These are phyloP conservation scores for Campoplex nolae DNA, from an alignment of 2,888 invertebrate genomes.

Conservation along the genomic window DNA sequence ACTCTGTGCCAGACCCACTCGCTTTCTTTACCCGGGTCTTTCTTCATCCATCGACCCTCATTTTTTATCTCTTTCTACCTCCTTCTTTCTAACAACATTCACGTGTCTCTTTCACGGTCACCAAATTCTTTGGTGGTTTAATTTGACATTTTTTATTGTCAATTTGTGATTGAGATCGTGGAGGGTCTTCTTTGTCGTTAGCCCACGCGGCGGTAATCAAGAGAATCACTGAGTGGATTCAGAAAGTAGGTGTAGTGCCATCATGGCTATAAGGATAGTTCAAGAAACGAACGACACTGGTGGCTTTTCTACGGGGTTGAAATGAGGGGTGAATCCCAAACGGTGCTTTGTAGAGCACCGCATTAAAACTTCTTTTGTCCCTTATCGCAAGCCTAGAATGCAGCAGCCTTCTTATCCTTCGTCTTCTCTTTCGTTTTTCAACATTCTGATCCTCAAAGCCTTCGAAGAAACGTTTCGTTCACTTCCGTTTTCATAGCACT, in stretches of 20 bases:
- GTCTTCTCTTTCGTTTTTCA: conserved; percentile 14
- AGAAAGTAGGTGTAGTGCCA: no score
- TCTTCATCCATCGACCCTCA: background rate
- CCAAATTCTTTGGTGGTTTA: conserved; percentile 76
- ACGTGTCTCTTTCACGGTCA: conserved; percentile 51
- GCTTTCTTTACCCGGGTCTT: conserved; percentile 46
- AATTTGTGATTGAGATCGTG: conserved; percentile 82
- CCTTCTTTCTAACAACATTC: conserved; percentile 57
- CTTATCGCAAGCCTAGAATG: conserved; percentile 75
- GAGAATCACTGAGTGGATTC: conserved; percentile 57
- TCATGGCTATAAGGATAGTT: no score
- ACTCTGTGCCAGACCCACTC: conserved; percentile 47
- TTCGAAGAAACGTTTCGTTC: conserved; percentile 47
- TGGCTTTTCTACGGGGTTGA: conserved; percentile 32
- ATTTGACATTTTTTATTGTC: conserved; percentile 84
- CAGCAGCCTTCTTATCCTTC: conserved; percentile 55
- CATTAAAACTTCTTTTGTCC: conserved; percentile 80
- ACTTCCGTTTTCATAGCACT: conserved; percentile 47
- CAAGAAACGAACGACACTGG: conserved; percentile 39
- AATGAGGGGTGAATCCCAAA: conserved; percentile 73
- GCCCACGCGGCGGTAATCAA: conserved; percentile 60
- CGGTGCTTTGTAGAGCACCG: conserved; percentile 77
- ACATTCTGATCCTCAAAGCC: conserved; percentile 46
- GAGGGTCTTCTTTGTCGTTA: conserved; percentile 73
- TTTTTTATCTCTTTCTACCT: conserved; percentile 46